Evolutionary conservation across 2,113 vertebrate genomes (phyloP).

Genomic region (Chionodraco myersi): DNA sequence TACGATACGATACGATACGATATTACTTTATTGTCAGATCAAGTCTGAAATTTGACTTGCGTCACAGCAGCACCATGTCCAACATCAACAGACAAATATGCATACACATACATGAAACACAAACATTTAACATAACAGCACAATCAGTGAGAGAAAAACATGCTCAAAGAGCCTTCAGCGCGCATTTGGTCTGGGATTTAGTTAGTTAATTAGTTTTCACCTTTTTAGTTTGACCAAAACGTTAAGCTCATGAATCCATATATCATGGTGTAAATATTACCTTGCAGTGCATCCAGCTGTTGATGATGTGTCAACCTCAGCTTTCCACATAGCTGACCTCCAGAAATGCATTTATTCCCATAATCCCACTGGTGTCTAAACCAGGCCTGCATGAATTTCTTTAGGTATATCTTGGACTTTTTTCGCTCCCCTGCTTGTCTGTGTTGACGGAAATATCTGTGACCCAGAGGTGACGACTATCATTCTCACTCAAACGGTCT

Average conservation of each 20-base stretch:
- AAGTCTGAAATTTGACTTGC: no score
- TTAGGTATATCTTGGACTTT: not conserved
- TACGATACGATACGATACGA: no score
- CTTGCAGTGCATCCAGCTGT: conserved; percentile 14
- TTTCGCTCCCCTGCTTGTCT: not conserved
- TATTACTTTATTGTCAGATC: no score
- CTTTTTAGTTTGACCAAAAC: conserved; percentile 4
- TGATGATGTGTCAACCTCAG: conserved; percentile 44
- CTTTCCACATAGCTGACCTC: conserved; percentile 2
- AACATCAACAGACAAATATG: no score
- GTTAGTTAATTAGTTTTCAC: conserved; percentile 18
- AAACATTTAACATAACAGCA: no score
- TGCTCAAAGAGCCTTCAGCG: no score
- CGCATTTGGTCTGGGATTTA: no score
- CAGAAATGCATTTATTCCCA: conserved; percentile 2
- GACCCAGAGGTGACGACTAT: conserved; percentile 58
- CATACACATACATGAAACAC: no score
- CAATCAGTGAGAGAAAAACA: no score
- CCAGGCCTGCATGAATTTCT: not conserved
- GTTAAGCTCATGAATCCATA: conserved; percentile 7
- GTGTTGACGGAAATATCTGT: conserved; percentile 43
- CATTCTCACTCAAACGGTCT: conserved; percentile 58
- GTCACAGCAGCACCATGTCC: no score
- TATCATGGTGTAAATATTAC: conserved; percentile 23
- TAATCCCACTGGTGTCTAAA: conserved; percentile 4